Conservation (phyloP, 2,797 vertebrate species). For the Pseudomugil gertrudae region DNA sequence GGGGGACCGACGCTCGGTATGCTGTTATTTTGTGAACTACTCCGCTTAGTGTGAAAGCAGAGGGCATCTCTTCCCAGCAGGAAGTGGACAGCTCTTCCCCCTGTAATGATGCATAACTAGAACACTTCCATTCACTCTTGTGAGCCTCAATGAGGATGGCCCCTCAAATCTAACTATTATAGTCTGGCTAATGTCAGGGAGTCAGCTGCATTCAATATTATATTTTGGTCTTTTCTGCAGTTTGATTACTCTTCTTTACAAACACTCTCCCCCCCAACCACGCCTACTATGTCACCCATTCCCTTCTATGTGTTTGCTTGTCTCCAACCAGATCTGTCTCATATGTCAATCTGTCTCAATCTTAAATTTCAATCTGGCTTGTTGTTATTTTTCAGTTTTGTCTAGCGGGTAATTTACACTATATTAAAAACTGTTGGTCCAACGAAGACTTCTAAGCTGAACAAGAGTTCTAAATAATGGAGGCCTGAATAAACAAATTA, state of each 20-base stretch:
- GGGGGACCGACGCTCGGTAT: conserved; percentile 67
- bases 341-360: conserved; percentile 67
- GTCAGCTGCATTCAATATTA: conserved; percentile 69
- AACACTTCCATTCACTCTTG: conserved; percentile 73
- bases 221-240: conserved; percentile 72
- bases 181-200: conserved; percentile 75
- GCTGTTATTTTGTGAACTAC: conserved; percentile 83
- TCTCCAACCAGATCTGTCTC: conserved; percentile 60
- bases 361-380: conserved; percentile 87
- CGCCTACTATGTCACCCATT: conserved; percentile 56
- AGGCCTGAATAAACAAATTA: conserved; percentile 95
- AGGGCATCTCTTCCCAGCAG: conserved; percentile 83
- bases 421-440: conserved; percentile 96
- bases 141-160: conserved; percentile 66
- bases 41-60: conserved; percentile 79
- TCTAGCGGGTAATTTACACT: conserved; percentile 93
- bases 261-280: conserved; percentile 69
- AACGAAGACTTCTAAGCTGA: too few species aligned
- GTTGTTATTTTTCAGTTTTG: conserved; percentile 89
- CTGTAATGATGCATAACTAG: conserved; percentile 82
- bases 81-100: conserved; percentile 76
- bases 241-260: conserved; percentile 83
- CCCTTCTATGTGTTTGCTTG: conserved; percentile 20
- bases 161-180: conserved; percentile 73
- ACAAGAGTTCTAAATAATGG: conserved; percentile 92